Conservation (phyloP, 2,113 vertebrate genomes). For the Pelvicachromis taeniatus region DNA sequence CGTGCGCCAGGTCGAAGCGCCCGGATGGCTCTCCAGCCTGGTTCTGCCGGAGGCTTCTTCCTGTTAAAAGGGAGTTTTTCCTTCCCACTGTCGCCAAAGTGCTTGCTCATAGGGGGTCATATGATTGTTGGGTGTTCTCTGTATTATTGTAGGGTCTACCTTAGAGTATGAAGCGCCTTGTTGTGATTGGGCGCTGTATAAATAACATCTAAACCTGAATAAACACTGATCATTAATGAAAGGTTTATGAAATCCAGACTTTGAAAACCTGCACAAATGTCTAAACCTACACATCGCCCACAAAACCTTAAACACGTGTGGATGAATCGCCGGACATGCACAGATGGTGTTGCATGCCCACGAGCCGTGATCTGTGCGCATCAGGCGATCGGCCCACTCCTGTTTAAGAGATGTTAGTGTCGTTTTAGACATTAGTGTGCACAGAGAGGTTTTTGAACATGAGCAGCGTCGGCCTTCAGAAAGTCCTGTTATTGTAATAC, state of each 20-base stretch:
- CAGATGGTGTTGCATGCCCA: no score
- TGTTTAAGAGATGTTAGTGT: neutral
- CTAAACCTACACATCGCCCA: no score
- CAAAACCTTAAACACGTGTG: no score
- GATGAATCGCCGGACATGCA: no score
- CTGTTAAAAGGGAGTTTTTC: neutral
- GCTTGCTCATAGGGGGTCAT: fast-evolving
- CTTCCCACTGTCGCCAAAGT: neutral
- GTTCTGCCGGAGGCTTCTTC: neutral
- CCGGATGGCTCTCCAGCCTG: neutral
- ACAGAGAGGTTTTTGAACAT: no score
- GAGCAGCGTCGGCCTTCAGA: neutral
- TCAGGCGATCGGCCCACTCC: neutral
- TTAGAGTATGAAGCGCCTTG: fast-evolving
- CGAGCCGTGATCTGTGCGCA: no score
- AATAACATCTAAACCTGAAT: no score
- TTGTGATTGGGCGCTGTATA: neutral
- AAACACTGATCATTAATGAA: no score
- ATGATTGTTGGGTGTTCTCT: neutral
- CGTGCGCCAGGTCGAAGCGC: neutral
- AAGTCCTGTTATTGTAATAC: neutral
- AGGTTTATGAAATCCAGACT: no score
- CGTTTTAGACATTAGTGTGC: no score
- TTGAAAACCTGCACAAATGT: no score
- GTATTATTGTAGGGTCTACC: fast-evolving